Base-by-base conservation (phyloP, 1,140 invertebrate genomes). In the Drosophila pandora region DNA sequence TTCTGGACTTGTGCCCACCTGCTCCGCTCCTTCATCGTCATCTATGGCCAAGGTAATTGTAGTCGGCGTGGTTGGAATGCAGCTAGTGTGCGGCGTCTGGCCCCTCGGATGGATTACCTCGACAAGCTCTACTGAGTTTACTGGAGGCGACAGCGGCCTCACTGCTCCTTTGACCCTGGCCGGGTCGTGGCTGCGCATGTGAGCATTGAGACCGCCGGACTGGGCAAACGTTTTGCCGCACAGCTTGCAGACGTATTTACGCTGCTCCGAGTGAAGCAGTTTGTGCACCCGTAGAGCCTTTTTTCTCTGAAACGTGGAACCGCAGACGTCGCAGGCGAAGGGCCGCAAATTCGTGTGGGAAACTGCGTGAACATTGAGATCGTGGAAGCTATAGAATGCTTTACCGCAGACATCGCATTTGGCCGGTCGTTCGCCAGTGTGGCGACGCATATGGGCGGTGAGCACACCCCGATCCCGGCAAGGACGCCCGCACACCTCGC, bases 391-490 rank as follows among this genome's bases (percentile, higher is more conserved):
- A 22, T 87, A 91, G 64, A 91, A 91, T 12, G 80, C 63, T 58
- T 91, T 91, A 41, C 76, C 81, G 53, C 90, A 91, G 0, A 89
- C 81, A 1, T 89, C 68, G 91, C 96, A 97, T 23, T 93, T 93
- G 83, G 96, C 96, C 0, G 96, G 96, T 77, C 96, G 95, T 83
- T 97, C 95, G 2, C 95, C 94, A 0, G 94, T 95, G 76, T 95
- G 95, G 0, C 94, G 94, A 2, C 95, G 90, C 89, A 95, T 95
- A 89, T 96, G 95, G 45, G 95, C 94, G 63, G 95, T 94, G 23
- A 95, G 90, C 30, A 94, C 90, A 3, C 90, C 90, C 3, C 76
- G 77, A 62, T 91, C 90, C 0, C 90, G 70, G 47, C 90, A 91
- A 0, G 77, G 76, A 3, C 79, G 74, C 1, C 90, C 90, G 30